Conservation (phyloP, 2,888 invertebrate genomes). For the Biston stratarius region DNA sequence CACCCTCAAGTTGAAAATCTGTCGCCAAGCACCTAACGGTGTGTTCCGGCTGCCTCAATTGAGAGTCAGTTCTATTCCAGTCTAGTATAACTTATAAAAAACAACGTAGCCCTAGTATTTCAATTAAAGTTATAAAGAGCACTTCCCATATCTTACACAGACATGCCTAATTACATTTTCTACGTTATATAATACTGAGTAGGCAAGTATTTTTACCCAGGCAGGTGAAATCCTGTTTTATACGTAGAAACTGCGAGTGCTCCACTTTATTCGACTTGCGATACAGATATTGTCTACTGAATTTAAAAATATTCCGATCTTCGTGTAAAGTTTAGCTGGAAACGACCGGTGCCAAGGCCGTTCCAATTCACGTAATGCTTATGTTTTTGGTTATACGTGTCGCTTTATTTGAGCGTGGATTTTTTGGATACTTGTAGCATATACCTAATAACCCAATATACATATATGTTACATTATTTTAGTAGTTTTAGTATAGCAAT, state of each 20-base stretch:
- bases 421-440: background rate
- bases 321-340: conserved; percentile 22
- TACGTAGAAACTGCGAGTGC: conserved; percentile 54
- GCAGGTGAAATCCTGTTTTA: conserved; percentile 55
- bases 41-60: no score
- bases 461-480: no score
- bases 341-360: conserved; percentile 23
- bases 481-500: no score
- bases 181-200: conserved; percentile 13
- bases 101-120: conserved; percentile 1
- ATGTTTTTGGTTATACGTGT: conserved; percentile 22
- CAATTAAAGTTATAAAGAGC: conserved; percentile 6
- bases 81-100: no score
- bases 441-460: background rate
- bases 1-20: no score
- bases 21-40: no score
- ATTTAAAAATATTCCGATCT: conserved; percentile 33
- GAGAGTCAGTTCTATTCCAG: no score
- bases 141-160: conserved; percentile 23
- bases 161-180: conserved; percentile 9
- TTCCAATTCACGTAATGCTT: conserved; percentile 32
- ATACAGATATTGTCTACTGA: conserved; percentile 42
- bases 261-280: conserved; percentile 43
- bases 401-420: conserved; percentile 5
- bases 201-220: conserved; percentile 58